These are phyloP conservation scores for Dromococcyx pavoninus DNA, from an alignment of 2,797 vertebrate species.

Conservation along the genomic window DNA sequence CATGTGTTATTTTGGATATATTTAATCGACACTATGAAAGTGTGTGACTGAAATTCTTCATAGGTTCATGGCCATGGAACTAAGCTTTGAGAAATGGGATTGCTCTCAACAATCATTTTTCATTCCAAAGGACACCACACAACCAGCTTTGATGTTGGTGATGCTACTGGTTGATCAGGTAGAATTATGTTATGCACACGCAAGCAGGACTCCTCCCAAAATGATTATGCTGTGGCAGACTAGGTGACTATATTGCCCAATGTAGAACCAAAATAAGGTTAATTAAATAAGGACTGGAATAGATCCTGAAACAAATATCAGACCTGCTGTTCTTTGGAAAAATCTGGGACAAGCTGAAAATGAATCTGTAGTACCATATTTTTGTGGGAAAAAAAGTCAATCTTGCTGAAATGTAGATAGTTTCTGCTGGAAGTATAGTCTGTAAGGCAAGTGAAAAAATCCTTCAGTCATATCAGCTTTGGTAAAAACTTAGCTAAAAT, in stretches of 20 bases:
- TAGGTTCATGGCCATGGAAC: neutral
- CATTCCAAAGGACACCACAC: neutral
- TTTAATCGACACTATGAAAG: neutral
- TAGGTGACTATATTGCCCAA: neutral
- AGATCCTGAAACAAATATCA: neutral
- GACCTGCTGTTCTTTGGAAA: neutral
- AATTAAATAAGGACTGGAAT: neutral
- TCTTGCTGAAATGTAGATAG: neutral
- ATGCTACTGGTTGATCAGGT: neutral
- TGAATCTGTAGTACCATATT: neutral
- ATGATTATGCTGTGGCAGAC: neutral
- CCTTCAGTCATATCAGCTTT: neutral
- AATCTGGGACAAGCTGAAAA: neutral
- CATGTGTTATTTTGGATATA: neutral
- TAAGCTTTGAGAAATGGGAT: neutral
- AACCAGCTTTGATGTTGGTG: neutral
- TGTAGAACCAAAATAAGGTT: neutral
- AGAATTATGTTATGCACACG: rapidly evolving
- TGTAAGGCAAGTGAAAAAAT: neutral
- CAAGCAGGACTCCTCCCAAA: neutral
- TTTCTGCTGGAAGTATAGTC: neutral
- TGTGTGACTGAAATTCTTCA: neutral
- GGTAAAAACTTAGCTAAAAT: neutral
- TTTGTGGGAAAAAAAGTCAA: neutral
- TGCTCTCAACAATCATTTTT: neutral